Evolutionary conservation across 2,888 invertebrate genomes (phyloP), one percentile per base, ranked within the genome.

Genomic region (Acleris holmiana): DNA sequence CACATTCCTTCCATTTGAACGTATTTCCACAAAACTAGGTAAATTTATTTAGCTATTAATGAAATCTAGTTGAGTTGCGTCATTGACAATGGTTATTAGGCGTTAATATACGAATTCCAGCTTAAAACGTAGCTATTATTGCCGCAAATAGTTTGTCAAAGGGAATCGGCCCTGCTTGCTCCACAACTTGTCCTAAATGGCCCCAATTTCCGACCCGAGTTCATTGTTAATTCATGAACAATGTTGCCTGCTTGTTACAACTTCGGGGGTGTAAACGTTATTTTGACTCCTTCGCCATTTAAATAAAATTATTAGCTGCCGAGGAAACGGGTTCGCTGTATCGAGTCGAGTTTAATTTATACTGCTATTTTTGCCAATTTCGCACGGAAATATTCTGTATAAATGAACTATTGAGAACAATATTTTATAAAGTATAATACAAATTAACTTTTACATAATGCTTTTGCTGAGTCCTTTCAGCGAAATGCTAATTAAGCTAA

Each of bases 221-320:
- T 84, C 82, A 85, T 86, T 84, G 83, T 84, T 86, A 85, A 87
- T 86, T 86, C 85, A 86, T 80, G 75, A 75, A 77, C 82, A 81
- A 79, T 84, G 84, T 86, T 80, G 72, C 72, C 71, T 76, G 73
- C 70, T 77, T 79, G 83, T 81, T 78, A 79, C 76, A 73, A 82
- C 75, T 82, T 79, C 63, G 70, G 67, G 70, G 78, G 69, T 72
- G 77, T 79, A 82, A 82, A 76, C 73, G 77, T 69, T 71, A 70
- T 76, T 76, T 74, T 73, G 70, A 69, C 68, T 59, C 59, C 56
- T 69, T 67, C 67, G 68, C 72, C 62, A 70, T 74, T 77, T 76
- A 74, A 74, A 76, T 74, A 57, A 73, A 78, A 77, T 80, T 76
- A 77, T 77, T 71, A 70, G 61, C 17, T 59, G 17, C 29, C 47